Evolutionary conservation across 2,888 invertebrate species (phyloP), one percentile per base, ranked within the genome.

Genomic region (Lasioglossum figueresi): DNA sequence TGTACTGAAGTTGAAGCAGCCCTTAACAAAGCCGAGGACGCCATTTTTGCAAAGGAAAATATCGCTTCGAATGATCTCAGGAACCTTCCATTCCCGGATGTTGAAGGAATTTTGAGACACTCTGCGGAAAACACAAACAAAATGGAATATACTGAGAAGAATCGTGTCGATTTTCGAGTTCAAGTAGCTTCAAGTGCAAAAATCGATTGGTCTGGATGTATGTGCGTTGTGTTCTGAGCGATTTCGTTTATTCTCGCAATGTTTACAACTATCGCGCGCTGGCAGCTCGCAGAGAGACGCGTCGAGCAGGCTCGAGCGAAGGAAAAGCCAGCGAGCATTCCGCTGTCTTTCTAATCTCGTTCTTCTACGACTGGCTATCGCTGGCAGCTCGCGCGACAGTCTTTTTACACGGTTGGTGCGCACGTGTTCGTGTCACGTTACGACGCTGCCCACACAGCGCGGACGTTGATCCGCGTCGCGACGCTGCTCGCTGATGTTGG

Each of bases 381-480:
- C 74, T 45, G 48, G 48, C 52, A 48, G 68, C 34, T 68, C 68
- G 68, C 68, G 68, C 68, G 68, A 68, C 34, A 68, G 68, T 68
- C 68, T 68, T 68, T 68, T 68, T 68, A 68, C 68, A 34, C 68
- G 63, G 63, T 23, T 10, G 34, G 23, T 37, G 68, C 31, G 63
- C 68, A 68, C 68, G 72, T 72, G 72, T 72, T 72, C 45, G 72
- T 72, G 72, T 48, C 72, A 45, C 45, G 72, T 68, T 80, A 80
- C 80, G 83, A 83, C 82, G 76, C 86, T 83, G 83, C 85, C 84
- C 84, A 84, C 86, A 87, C 86, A 68, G 37, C 74, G 73, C 75
- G 88, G 87, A 86, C 87, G 84, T 84, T 88, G 88, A 88, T 84
- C 87, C 80, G 56, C 78, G 73, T 71, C 70, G 43, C 76, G 76